Conservation (phyloP, 2,797 vertebrate species). For the Sebastes elongatus region DNA sequence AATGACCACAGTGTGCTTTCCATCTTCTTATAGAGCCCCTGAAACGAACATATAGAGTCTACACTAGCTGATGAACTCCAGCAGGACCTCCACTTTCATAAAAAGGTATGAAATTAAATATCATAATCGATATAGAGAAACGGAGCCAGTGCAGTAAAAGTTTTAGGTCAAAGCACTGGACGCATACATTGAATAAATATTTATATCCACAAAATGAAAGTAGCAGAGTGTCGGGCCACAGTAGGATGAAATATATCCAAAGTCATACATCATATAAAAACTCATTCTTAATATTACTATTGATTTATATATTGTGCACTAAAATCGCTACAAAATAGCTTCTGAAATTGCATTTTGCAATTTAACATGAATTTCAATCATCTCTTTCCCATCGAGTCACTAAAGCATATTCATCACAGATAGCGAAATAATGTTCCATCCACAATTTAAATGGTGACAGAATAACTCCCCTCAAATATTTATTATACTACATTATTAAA, state of each 20-base stretch:
- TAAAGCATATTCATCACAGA: slow-evolving; percentile 54
- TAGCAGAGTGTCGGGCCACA: neutral
- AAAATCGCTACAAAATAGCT: slow-evolving; percentile 38
- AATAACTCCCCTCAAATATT: slow-evolving; percentile 65
- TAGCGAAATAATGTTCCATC: slow-evolving; percentile 53
- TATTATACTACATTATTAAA: slow-evolving; percentile 70
- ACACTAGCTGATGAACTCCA: neutral
- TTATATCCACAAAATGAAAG: neutral
- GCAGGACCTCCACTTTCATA: neutral
- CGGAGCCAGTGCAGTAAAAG: neutral
- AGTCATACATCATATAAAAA: slow-evolving; percentile 33
- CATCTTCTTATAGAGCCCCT: neutral
- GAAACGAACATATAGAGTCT: neutral
- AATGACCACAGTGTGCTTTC: neutral
- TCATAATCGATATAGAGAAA: neutral
- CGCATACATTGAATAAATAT: neutral
- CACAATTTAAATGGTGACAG: slow-evolving; percentile 60
- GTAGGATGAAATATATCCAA: neutral
- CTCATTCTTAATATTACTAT: slow-evolving; percentile 9
- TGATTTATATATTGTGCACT: slow-evolving; percentile 40
- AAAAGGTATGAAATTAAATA: neutral
- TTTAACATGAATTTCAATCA: slow-evolving; percentile 59
- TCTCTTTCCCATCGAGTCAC: slow-evolving; percentile 29
- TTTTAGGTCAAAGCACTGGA: neutral
- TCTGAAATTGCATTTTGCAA: slow-evolving; percentile 43